Conservation (phyloP, 2,113 vertebrate genomes). For the Prochilodus magdalenae region DNA sequence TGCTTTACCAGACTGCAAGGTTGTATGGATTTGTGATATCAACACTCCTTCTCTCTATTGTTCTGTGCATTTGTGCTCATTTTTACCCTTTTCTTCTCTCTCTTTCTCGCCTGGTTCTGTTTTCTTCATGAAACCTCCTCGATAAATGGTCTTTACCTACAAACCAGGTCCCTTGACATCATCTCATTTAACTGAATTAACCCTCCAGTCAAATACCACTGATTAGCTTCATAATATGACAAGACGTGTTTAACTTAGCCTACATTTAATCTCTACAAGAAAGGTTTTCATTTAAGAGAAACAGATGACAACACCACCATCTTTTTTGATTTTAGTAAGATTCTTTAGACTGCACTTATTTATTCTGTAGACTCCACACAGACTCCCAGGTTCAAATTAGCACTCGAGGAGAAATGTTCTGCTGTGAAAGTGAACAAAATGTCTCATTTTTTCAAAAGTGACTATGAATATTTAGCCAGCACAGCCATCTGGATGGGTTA, state of each 20-base stretch:
- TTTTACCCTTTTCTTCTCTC: neutral
- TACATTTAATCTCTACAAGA: slow-evolving; percentile 19
- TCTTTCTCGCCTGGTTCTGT: neutral
- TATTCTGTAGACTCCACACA: neutral
- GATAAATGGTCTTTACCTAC: slow-evolving; percentile 34
- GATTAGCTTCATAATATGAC: slow-evolving; percentile 22
- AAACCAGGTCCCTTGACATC: slow-evolving; percentile 22
- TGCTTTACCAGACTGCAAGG: slow-evolving; percentile 39
- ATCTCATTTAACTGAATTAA: slow-evolving; percentile 24
- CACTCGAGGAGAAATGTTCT: neutral
- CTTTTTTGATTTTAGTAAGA: no score
- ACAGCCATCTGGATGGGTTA: slow-evolving; percentile 24
- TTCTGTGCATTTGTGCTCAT: slow-evolving; percentile 14
- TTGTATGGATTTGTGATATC: slow-evolving; percentile 31
- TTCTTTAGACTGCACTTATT: neutral
- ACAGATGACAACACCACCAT: neutral
- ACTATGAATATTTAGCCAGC: slow-evolving; percentile 37
- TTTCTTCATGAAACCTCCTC: neutral
- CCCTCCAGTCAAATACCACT: slow-evolving; percentile 35
- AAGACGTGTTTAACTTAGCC: slow-evolving; percentile 13
- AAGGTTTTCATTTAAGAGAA: neutral
- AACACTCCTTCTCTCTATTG: slow-evolving; percentile 16
- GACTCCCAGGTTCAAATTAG: neutral
- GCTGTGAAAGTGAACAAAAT: neutral
- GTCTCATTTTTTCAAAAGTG: neutral